A percentile compares a stretch with the other conserved stretches of the same genome.
phyloP scores from a whole-genome alignment of 2,113 vertebrate genomes.

The Anolis carolinensis region DNA sequence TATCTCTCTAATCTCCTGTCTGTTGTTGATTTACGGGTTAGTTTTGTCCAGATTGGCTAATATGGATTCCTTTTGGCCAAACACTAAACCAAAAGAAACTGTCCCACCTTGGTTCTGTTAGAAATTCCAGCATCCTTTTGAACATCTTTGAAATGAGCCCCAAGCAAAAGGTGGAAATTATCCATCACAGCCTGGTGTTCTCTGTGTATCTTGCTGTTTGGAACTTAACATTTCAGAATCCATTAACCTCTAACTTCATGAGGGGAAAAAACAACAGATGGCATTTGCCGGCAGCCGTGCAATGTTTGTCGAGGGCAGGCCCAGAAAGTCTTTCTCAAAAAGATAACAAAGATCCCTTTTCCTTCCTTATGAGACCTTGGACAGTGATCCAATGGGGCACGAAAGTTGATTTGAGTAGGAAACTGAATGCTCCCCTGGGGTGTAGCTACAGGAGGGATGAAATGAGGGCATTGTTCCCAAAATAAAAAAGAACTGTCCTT shows the following conservation, averaged over 20 bases:
- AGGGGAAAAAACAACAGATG: constrained; percentile 55
- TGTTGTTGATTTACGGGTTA: not conserved
- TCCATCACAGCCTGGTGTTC: constrained; percentile 44
- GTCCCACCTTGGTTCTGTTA: not conserved
- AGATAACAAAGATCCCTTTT: constrained; percentile 54
- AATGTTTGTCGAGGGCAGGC: constrained; percentile 65
- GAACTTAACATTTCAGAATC: constrained; percentile 68
- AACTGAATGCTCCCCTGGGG: too few species aligned
- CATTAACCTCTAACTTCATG: constrained; percentile 69
- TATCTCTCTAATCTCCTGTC: too few species aligned
- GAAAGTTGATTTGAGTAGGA: too few species aligned
- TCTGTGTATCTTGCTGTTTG: constrained; percentile 54
- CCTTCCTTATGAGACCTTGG: not conserved
- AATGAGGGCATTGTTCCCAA: too few species aligned
- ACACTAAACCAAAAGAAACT: not conserved
- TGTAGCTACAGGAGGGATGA: too few species aligned
- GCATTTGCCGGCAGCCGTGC: constrained; percentile 64
- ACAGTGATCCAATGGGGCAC: not conserved
- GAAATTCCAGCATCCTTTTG: not conserved
- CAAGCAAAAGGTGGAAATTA: constrained; percentile 45
- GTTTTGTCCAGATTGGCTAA: constrained; percentile 6
- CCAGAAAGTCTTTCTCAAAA: constrained; percentile 56
- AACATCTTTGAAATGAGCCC: not conserved
- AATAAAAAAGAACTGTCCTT: too few species aligned
- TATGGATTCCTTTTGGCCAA: not conserved